Evolutionary conservation across 35 echinoderm and acorn worm genomes (phyloP), one percentile per base, ranked within the genome.

Genomic region (Lytechinus pictus): DNA sequence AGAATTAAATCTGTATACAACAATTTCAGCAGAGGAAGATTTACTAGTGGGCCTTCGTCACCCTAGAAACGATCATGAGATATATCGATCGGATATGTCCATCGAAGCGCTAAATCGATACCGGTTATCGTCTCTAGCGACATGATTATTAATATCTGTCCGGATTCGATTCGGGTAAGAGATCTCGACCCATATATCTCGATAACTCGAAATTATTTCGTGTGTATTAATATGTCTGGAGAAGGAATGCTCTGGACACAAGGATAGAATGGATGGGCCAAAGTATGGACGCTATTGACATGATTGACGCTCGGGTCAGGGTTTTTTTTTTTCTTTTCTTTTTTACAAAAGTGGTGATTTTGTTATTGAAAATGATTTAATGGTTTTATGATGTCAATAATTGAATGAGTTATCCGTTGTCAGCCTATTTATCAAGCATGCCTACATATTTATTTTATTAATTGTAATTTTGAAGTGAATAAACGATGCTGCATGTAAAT

Each of bases 71-170:
- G 66, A 79, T 79, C 66, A 79, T 79, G 66, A 24, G 66, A 79
- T 79, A 79, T 79, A 79, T 79, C n/a, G 66, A 79, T 79, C 66
- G 66, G 66, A 24, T 79, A 79, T 79, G 66, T 79, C 66, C 66
- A 79, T 79, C 66, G 66, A 6, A 79, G 66, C 66, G 66, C 66
- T 24, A 14, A 24, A 79, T 79, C 66, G 66, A 79, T 79, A 16
- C 66, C 19, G 4, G 66, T 79, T 79, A 79, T 79, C 66, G 66
- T 79, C 66, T 79, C 66, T 79, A 14, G 66, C 66, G 66, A 79
- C 66, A 79, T 79, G 66, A 79, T 79, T 79, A 79, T 79, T 79
- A 79, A 79, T 79, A 79, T 79, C 66, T 79, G 0, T 7, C 66
- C 66, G 66, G 19, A 79, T 79, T 79, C 1, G 21, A 79, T 79